These are phyloP conservation scores for Microctonus brassicae DNA, from an alignment of 2,888 invertebrate species.

Conservation along the genomic window DNA sequence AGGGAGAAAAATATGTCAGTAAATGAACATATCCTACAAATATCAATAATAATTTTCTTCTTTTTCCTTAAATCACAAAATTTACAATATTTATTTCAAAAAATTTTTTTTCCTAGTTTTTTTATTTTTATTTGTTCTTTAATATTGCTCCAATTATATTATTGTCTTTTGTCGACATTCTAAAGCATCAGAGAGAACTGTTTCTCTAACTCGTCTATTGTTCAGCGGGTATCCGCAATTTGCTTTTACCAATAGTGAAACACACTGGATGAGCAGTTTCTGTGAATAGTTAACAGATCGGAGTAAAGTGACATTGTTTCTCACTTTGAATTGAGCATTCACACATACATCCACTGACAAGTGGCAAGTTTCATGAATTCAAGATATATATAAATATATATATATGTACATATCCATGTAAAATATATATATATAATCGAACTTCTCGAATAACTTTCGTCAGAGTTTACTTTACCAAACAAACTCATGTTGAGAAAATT, in stretches of 20 bases:
- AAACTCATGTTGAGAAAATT: neutral
- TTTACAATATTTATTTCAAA: too few relatives aligned
- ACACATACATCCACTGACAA: slow-evolving; percentile 11
- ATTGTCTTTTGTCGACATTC: neutral
- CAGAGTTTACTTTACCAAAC: slow-evolving; percentile 21
- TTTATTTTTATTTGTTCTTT: too few relatives aligned
- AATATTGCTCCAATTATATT: neutral
- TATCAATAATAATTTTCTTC: too few relatives aligned
- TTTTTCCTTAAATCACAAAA: too few relatives aligned
- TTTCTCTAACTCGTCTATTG: slow-evolving; percentile 3
- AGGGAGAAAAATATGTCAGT: too few relatives aligned
- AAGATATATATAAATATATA: neutral
- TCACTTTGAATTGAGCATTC: slow-evolving; percentile 23
- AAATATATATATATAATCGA: too few relatives aligned
- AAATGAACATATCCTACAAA: too few relatives aligned
- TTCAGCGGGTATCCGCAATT: slow-evolving; percentile 17
- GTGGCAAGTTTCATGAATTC: slow-evolving; percentile 30
- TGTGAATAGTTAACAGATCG: slow-evolving; percentile 25
- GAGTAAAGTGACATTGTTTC: slow-evolving; percentile 29
- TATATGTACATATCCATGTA: too few relatives aligned
- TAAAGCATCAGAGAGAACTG: neutral
- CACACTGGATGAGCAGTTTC: slow-evolving; percentile 25
- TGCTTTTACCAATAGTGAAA: slow-evolving; percentile 5
- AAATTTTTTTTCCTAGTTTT: too few relatives aligned
- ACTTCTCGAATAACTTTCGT: slow-evolving; percentile 12